Evolutionary conservation across 2,797 vertebrate genomes (phyloP).

Genomic region (Macropus fuliginosus): DNA sequence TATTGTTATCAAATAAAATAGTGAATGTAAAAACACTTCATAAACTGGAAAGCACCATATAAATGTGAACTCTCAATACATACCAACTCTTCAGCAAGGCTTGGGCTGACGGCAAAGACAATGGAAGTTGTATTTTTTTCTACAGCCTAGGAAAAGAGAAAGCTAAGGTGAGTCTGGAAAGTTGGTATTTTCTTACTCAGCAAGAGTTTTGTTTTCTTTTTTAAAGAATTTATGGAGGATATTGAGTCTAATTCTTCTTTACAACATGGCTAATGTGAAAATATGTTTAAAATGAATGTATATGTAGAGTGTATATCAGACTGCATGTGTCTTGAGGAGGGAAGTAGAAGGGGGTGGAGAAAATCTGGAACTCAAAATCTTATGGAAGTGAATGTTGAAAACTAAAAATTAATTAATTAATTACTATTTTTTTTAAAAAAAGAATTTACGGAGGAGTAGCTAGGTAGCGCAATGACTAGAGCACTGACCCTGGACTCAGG

Average conservation of each 20-base stretch:
- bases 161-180: background rate
- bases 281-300: too few relatives aligned
- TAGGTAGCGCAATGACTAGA: too few relatives aligned
- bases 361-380: too few relatives aligned
- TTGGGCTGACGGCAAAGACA: background rate
- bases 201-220: background rate
- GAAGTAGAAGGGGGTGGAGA: too few relatives aligned
- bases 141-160: background rate
- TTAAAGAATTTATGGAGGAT: background rate
- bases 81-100: background rate
- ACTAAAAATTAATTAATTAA: too few relatives aligned
- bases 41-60: background rate
- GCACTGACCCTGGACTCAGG: too few relatives aligned
- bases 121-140: background rate
- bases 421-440: too few relatives aligned
- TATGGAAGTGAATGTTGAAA: too few relatives aligned
- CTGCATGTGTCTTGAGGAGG: too few relatives aligned
- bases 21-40: background rate
- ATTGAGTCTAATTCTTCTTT: too few relatives aligned
- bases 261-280: too few relatives aligned
- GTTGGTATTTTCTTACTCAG: background rate
- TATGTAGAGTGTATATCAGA: too few relatives aligned
- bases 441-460: background rate
- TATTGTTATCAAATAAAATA: background rate
- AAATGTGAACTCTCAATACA: background rate